A percentile compares a stretch with the other conserved stretches of the same genome.
These are phyloP conservation scores for Pelosia muscerda DNA, from an alignment of 2,888 invertebrate species.

Conservation along the genomic window DNA sequence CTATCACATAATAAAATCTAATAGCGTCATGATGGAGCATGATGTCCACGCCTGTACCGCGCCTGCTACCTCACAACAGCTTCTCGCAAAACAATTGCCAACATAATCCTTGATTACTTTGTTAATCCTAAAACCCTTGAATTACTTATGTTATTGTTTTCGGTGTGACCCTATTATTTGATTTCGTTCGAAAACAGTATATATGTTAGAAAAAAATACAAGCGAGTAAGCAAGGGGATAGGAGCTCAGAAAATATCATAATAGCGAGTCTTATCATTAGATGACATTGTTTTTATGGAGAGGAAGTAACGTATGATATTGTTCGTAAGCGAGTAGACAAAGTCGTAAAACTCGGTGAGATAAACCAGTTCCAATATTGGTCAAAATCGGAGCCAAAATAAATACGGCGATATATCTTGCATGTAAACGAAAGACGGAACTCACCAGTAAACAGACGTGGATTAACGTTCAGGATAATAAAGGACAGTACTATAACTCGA, in stretches of 20 bases:
- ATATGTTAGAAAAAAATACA: slow-evolving; percentile 37
- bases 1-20: slow-evolving; percentile 48
- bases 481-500: slow-evolving; percentile 25
- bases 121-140: slow-evolving; percentile 32
- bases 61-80: slow-evolving; percentile 8
- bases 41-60: neutral
- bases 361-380: slow-evolving; percentile 43
- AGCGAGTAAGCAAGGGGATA: slow-evolving; percentile 12
- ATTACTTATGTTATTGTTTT: slow-evolving; percentile 42
- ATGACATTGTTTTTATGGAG: slow-evolving; percentile 55
- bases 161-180: slow-evolving; percentile 33
- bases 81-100: slow-evolving; percentile 22
- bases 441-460: slow-evolving; percentile 28
- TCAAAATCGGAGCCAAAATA: slow-evolving; percentile 42
- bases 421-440: slow-evolving; percentile 23
- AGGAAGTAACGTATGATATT: slow-evolving; percentile 57
- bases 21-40: slow-evolving; percentile 56
- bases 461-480: slow-evolving; percentile 44
- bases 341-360: slow-evolving; percentile 49
- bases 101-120: slow-evolving; percentile 35
- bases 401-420: slow-evolving; percentile 30
- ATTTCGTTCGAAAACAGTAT: slow-evolving; percentile 39
- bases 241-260: slow-evolving; percentile 45
- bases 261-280: slow-evolving; percentile 48
- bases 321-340: slow-evolving; percentile 48